Evolutionary conservation across 2,797 vertebrate species (phyloP).

Genomic region (Simalia tracyae): DNA sequence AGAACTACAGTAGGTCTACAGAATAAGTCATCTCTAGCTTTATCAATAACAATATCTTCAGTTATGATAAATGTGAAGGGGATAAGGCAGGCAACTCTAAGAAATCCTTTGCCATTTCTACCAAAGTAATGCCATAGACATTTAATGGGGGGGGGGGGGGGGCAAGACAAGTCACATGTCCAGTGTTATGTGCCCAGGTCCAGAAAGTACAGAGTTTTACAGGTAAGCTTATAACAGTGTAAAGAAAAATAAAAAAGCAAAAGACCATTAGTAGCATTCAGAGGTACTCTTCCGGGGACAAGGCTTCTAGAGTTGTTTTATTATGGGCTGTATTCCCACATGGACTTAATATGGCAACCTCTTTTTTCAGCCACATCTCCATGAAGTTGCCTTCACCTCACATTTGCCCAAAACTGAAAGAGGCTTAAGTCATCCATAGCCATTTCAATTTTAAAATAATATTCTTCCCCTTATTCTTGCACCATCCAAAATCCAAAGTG

Average conservation of each 20-base stretch:
- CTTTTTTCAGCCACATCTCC: too few species aligned
- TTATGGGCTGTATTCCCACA: background rate
- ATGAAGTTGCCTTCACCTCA: too few species aligned
- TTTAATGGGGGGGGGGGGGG: conserved; percentile 3
- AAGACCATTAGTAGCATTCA: background rate
- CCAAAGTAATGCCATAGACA: background rate
- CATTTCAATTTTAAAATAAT: background rate
- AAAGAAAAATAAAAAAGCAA: conserved; percentile 36
- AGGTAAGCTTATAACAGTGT: conserved; percentile 6
- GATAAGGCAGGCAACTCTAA: background rate
- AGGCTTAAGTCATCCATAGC: background rate
- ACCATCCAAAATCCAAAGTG: background rate
- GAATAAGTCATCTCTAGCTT: background rate
- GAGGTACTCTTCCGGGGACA: conserved; percentile 19
- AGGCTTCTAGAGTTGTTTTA: conserved; percentile 12
- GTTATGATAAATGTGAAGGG: background rate
- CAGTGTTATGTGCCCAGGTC: background rate
- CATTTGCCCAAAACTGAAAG: background rate
- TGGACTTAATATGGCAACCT: too few species aligned
- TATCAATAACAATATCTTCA: background rate
- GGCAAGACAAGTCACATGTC: background rate
- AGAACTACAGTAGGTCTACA: background rate
- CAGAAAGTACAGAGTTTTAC: background rate
- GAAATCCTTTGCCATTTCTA: background rate
- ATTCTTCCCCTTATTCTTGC: background rate